Base-by-base conservation (phyloP, 2,888 invertebrate species). In the Eristalis arbustorum region DNA sequence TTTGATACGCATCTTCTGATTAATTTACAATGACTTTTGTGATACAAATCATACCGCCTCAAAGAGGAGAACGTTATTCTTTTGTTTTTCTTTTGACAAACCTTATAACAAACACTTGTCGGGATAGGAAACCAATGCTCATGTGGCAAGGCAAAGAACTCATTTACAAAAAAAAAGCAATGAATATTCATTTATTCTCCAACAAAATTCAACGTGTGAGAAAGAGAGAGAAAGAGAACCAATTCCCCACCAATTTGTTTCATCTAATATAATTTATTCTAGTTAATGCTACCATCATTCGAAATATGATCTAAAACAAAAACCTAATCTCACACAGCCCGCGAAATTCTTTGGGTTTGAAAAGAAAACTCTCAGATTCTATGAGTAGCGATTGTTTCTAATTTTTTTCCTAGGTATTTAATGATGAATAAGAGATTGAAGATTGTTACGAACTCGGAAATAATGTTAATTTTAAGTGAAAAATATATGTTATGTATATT, bases 261-360 rank as follows among this genome's bases (percentile, higher is more conserved):
- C 56, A 63, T 79, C 37, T 71, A 37, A 37, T 71, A 57, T 84
- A 72, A 80, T 72, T 80, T 84, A 84, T 84, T 80, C 23, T 84
- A 84, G 71, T 67, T 84, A 42, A 76, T 80, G 1, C 49, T 18
- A 49, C 18, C 49, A 49, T 18, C 18, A 49, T 49, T n/a, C 18
- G 49, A 49, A 49, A 49, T 18, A 18, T 49, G 8, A 37, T 37
- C 37, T 68, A 49, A 18, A 18, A 18, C 57, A 37, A 34, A 81
- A 61, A 49, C 4, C 4, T 31, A 72, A 76, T 82, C 59, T 75
- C 68, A 69, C 49, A 14, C n/a, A n/a, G 1, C 3, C 25, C 25
- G 14, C 6, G 4, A 23, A 13, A 13, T 14, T 23, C 13, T 23
- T 59, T 66, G 14, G 22, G 22, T 22, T 66, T 71, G 49, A 14